Evolutionary conservation across 2,888 invertebrate species (phyloP), one percentile per base, ranked within the genome.

Genomic region (Melanostoma scalare): DNA sequence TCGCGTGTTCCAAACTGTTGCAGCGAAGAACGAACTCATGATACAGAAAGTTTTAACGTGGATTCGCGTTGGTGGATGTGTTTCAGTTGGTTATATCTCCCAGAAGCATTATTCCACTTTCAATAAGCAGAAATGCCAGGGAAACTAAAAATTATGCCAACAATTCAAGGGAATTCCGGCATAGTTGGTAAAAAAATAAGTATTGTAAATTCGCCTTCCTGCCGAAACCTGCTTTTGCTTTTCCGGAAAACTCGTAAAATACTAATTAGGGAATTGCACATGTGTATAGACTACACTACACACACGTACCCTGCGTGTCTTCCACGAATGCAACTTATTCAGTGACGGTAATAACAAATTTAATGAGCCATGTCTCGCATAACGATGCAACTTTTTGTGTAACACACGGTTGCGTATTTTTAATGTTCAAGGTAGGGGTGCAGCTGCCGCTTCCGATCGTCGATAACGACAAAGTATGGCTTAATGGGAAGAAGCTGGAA

Each of bases 1-100:
- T 53, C 56, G 55, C 61, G 30, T 69, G 63, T 78, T 78, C 42
- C 20, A 20, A 73, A 79, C 73, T 56, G 73, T 79, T 74, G 73
- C 78, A 68, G 38, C 35, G 33, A 48, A 5, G 10, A n/a, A 44
- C 31, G 10, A 10, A 33, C 20, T 20, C 20, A 20, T 20, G 20
- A 0, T 20, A 20, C 20, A 10, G 36, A 4, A 38, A 10, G 30
- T 9, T 50, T 31, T 31, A 20, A 50, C 63, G 63, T 63, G 52
- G 20, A 44, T 42, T 48, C 56, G 56, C 52, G 65, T 75, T 65
- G 52, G 65, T 65, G 46, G 63, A 60, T 63, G 63, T 52, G 61
- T 69, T 53, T 55, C 42, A n/a, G 36, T 67, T 31, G 42, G 33
- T 38, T 20, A 58, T 53, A 48, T 67, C 55, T 20, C 68, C 72